Evolutionary conservation across 1,140 invertebrate genomes (phyloP).

Genomic region (Oncopodura yosiiana): DNA sequence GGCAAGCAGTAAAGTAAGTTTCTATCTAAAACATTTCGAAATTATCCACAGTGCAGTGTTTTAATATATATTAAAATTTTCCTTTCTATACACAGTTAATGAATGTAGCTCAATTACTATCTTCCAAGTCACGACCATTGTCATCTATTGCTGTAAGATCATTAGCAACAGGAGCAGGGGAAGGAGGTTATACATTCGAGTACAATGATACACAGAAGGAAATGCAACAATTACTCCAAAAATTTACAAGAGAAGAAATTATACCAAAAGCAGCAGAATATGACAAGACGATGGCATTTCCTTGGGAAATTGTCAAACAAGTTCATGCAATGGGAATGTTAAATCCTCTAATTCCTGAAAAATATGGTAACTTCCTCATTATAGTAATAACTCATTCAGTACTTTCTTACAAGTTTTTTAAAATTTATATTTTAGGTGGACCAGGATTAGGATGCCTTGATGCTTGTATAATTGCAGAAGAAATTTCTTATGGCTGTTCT

Average conservation of each 20-base stretch:
- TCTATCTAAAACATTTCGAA: no score
- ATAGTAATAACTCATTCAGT: neutral
- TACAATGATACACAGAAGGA: constrained; percentile 39
- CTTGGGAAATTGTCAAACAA: constrained; percentile 54
- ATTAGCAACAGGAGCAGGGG: no score
- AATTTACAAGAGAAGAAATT: constrained; percentile 52
- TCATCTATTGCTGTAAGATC: no score
- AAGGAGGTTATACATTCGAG: no score
- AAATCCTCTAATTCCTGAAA: constrained; percentile 27
- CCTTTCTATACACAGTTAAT: no score
- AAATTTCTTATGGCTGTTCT: constrained; percentile 54
- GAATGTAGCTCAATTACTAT: no score
- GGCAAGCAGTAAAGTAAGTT: no score
- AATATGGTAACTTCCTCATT: constrained; percentile 18
- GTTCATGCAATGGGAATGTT: constrained; percentile 37
- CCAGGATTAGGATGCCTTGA: constrained; percentile 45
- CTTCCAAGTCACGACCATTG: no score
- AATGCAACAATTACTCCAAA: constrained; percentile 46
- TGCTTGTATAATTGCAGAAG: constrained; percentile 47
- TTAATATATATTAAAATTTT: no score
- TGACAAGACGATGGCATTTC: constrained; percentile 52
- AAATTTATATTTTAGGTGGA: constrained; percentile 41
- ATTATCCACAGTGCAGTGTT: no score
- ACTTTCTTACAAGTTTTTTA: neutral
- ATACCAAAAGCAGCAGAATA: constrained; percentile 50